Evolutionary conservation across 2,113 vertebrate genomes (phyloP), one percentile per base, ranked within the genome.

Genomic region (Triplophysa siluroides): DNA sequence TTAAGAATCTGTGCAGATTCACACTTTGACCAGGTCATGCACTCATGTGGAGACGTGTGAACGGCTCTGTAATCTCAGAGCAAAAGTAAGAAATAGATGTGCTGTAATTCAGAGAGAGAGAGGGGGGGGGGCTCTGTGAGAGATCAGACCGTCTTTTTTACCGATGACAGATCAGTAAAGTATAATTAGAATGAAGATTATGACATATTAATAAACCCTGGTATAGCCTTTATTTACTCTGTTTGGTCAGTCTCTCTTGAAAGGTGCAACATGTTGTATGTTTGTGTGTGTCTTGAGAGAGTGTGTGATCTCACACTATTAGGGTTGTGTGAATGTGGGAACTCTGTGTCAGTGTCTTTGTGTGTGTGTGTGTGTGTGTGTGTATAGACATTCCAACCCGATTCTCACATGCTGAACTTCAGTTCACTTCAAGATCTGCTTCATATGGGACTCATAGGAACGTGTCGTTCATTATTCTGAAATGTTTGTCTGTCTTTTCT

Each of bases 281-380:
- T 23, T 38, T 69, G 33, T 69, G 19, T 47, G 66, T 68, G 66
- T 68, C 8, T 4, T 1, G 16, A n/a, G 14, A 67, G 66, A 50
- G 43, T 69, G 66, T 69, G 43, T 26, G 66, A 18, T 69, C 24
- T 69, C 7, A 69, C 66, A 69, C 66, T 26, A 8, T 69, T 50
- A 69, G 3, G 50, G 21, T 24, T 16, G 43, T 69, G 66, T 69
- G 66, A 69, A 13, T 50, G 66, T 18, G 66, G 66, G 66, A 69
- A 69, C 66, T n/a, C 5, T 56, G 5, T 56, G 47, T 52, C 6
- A 12, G 47, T 52, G 45, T 12, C 2, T 6, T 14, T 13, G 47
- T 4, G 10, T 14, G 24, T 24, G 24, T 24, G 29, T 29, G 26
- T 29, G 2, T 29, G 26, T 29, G 41, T 43, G 41, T 43, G 41